A percentile compares a stretch with the other conserved stretches of the same genome.
Evolutionary conservation across 1,140 invertebrate species (phyloP).

Genomic region (Matsumurasca onukii): DNA sequence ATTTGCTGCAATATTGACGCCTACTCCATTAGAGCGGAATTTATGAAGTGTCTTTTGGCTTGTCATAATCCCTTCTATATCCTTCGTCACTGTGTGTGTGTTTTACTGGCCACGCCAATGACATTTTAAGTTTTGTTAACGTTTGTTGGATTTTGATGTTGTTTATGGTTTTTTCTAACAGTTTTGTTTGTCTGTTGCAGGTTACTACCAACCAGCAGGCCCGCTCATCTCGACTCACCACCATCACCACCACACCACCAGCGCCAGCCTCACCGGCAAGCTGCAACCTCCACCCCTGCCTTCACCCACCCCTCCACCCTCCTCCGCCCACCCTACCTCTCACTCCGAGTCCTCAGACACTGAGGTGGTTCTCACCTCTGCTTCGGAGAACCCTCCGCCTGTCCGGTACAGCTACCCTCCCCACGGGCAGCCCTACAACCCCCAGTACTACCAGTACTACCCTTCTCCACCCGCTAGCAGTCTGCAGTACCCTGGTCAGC

Average conservation of each 20-base stretch:
- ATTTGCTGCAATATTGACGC: too few species aligned
- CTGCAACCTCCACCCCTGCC: conserved; percentile 49
- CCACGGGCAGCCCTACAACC: conserved; percentile 26
- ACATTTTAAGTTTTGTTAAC: too few species aligned
- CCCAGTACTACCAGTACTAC: conserved; percentile 39
- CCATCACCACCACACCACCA: conserved; percentile 44
- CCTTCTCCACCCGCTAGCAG: conserved; percentile 39
- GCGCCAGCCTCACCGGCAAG: conserved; percentile 35
- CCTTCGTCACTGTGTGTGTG: too few species aligned
- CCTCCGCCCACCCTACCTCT: conserved; percentile 43
- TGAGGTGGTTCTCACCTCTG: conserved; percentile 49
- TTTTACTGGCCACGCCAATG: too few species aligned
- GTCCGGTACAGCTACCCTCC: conserved; percentile 21
- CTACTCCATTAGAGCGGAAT: too few species aligned
- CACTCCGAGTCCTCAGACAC: conserved; percentile 51
- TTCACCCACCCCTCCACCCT: conserved; percentile 49
- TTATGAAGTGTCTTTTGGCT: too few species aligned
- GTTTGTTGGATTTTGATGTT: too few species aligned
- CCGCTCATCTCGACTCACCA: conserved; percentile 71
- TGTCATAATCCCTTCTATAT: too few species aligned
- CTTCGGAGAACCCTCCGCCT: conserved; percentile 48
- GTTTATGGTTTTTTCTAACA: too few species aligned
- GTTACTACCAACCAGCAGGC: conserved; percentile 85
- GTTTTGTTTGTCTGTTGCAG: too few species aligned
- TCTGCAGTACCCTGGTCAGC: conserved; percentile 48